phyloP scores from a whole-genome alignment of 2,888 invertebrate species.

The Clitarchus hookeri region DNA sequence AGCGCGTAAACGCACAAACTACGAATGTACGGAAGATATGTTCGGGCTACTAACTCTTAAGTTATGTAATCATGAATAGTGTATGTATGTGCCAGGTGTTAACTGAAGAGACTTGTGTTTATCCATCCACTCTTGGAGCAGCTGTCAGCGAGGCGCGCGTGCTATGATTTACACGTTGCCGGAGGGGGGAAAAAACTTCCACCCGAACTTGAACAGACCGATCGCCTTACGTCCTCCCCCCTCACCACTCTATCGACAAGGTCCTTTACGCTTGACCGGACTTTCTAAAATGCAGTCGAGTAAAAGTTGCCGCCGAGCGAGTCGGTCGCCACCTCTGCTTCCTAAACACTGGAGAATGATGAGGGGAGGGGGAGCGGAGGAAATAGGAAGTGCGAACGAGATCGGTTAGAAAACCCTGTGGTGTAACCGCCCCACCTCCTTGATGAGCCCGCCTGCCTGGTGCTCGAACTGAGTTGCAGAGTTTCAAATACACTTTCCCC shows the following conservation, averaged over 20 bases:
- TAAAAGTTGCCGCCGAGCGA: background rate
- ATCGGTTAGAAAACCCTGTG: background rate
- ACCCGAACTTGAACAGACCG: background rate
- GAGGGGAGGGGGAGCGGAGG: background rate
- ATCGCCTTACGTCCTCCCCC: background rate
- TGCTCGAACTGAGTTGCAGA: no score
- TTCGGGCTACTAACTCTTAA: no score
- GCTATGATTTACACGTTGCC: background rate
- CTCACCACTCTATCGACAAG: background rate
- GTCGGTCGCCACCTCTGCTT: background rate
- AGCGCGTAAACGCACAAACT: no score
- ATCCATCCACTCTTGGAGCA: background rate
- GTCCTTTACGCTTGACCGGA: constrained; percentile 1
- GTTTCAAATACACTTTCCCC: no score
- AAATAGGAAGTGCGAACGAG: constrained; percentile 10
- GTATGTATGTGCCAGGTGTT: no score
- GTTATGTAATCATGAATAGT: no score
- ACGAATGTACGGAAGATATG: no score
- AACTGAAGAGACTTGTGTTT: no score
- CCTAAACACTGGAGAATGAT: background rate
- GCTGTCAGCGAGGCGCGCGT: background rate
- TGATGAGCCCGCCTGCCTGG: no score
- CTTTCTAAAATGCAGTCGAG: background rate
- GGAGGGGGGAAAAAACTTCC: background rate
- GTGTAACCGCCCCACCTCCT: background rate